These are phyloP conservation scores for Menidia menidia DNA, from an alignment of 2,797 vertebrate genomes.

Conservation along the genomic window DNA sequence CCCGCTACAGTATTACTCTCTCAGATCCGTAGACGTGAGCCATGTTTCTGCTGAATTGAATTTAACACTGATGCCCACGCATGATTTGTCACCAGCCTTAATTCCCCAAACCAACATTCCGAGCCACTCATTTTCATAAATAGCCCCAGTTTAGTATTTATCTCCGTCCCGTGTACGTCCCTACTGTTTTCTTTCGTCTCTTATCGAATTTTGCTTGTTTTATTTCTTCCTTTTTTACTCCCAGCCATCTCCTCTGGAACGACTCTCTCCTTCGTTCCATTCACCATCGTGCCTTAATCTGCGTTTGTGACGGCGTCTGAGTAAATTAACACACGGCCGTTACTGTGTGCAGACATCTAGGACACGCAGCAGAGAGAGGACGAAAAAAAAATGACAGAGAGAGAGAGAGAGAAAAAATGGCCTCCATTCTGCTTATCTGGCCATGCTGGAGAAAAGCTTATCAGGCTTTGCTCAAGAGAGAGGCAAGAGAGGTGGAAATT, in stretches of 20 bases:
- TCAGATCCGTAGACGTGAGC: slow-evolving; percentile 49
- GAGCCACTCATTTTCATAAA: slow-evolving; percentile 67
- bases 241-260: slow-evolving; percentile 26
- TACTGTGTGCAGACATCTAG: slow-evolving; percentile 71
- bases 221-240: slow-evolving; percentile 46
- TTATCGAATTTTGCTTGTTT: slow-evolving; percentile 57
- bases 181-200: slow-evolving; percentile 43
- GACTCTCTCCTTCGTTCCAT: slow-evolving; percentile 6
- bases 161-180: slow-evolving; percentile 50
- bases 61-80: slow-evolving; percentile 60
- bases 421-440: slow-evolving; percentile 61
- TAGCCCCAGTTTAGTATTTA: slow-evolving; percentile 49
- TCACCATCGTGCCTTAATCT: slow-evolving; percentile 63
- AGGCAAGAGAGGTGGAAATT: slow-evolving; percentile 56
- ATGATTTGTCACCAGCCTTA: slow-evolving; percentile 58
- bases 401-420: slow-evolving; percentile 10
- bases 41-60: slow-evolving; percentile 56
- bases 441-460: slow-evolving; percentile 62
- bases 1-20: slow-evolving; percentile 44
- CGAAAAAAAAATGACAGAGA: neutral
- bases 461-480: slow-evolving; percentile 48
- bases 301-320: slow-evolving; percentile 73
- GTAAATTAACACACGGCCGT: slow-evolving; percentile 68
- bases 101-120: slow-evolving; percentile 65
- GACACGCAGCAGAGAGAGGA: slow-evolving; percentile 58